phyloP scores from a whole-genome alignment of 30 jellyfish, hydroid and myxozoan species.

The Chrysaora quinquecirrha region DNA sequence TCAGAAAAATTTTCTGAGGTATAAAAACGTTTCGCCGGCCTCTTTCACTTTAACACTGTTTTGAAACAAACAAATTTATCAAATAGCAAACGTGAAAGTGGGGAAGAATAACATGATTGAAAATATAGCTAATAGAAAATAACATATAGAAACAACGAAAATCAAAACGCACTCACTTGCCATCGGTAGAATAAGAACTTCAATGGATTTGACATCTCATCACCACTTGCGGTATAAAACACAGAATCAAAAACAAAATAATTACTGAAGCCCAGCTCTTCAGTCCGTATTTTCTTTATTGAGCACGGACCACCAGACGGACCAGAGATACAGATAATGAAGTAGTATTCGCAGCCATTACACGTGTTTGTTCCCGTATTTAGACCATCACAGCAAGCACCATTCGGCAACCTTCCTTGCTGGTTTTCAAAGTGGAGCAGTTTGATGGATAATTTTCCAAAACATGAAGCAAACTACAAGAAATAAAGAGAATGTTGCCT shows the following conservation, averaged over 20 bases:
- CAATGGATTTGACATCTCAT: background rate
- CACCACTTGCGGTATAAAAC: background rate
- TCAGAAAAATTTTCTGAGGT: too few species aligned
- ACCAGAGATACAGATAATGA: background rate
- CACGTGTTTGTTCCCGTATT: background rate
- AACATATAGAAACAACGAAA: too few species aligned
- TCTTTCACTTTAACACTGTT: too few species aligned
- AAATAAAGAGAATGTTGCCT: too few species aligned
- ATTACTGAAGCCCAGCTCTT: background rate
- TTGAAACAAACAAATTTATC: too few species aligned
- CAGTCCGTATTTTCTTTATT: background rate
- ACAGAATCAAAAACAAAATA: background rate
- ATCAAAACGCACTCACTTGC: too few species aligned
- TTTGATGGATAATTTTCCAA: background rate
- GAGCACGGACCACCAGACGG: constrained; percentile 1
- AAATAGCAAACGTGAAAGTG: too few species aligned
- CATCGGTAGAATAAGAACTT: background rate
- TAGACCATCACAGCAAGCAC: background rate
- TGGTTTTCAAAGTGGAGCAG: background rate
- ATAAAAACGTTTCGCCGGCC: too few species aligned
- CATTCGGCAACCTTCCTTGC: constrained; percentile 2
- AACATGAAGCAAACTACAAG: background rate
- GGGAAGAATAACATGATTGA: too few species aligned
- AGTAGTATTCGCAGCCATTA: background rate
- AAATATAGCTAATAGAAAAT: too few species aligned